These are phyloP conservation scores for Anastrepha obliqua DNA, from an alignment of 1,140 invertebrate species.

Conservation along the genomic window DNA sequence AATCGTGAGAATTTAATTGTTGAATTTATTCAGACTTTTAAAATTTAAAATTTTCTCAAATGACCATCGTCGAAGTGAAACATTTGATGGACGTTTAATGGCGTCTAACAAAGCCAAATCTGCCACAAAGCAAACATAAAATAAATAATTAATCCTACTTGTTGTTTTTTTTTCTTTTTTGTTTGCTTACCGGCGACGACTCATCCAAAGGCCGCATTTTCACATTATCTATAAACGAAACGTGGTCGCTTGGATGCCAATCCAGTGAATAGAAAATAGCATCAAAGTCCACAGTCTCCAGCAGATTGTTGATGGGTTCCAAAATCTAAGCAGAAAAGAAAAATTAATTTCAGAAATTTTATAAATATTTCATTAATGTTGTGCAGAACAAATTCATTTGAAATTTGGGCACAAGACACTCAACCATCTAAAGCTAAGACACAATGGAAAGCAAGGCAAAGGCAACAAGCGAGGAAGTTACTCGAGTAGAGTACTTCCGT, in stretches of 20 bases:
- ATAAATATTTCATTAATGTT: background rate
- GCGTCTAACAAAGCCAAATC: background rate
- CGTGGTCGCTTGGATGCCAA: conserved; percentile 97
- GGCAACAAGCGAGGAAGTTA: conserved; percentile 59
- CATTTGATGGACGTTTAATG: too few species aligned
- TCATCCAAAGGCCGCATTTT: conserved; percentile 81
- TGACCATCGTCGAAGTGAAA: too few species aligned
- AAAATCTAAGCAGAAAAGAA: conserved; percentile 79
- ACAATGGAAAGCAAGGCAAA: background rate
- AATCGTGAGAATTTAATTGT: too few species aligned
- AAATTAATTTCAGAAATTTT: background rate
- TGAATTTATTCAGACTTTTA: too few species aligned
- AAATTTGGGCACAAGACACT: background rate
- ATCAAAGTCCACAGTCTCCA: conserved; percentile 91
- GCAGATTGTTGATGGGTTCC: conserved; percentile 91
- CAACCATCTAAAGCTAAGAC: background rate
- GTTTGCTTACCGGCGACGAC: conserved; percentile 81
- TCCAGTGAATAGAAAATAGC: conserved; percentile 96
- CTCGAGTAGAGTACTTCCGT: conserved; percentile 73
- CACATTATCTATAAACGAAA: conserved; percentile 97
- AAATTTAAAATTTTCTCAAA: too few species aligned
- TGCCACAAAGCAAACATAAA: background rate
- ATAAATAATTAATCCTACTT: background rate
- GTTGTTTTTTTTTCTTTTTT: background rate
- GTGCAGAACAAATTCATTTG: background rate